phyloP scores from a whole-genome alignment of 2,888 invertebrate species.

The Melieria crassipennis region DNA sequence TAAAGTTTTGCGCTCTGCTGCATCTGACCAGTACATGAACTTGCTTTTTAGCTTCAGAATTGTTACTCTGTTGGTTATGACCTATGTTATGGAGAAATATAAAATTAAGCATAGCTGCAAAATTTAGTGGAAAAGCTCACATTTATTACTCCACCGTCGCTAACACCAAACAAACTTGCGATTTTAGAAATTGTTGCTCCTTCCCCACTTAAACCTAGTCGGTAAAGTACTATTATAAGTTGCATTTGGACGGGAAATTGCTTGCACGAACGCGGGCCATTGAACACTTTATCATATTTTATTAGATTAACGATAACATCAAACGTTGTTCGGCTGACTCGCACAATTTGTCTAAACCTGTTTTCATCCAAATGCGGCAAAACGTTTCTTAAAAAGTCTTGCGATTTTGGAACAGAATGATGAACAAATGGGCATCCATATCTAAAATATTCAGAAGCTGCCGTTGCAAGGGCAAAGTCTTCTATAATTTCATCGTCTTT shows the following conservation, averaged over 20 bases:
- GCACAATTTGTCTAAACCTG: conserved; percentile 17
- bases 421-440: neutral
- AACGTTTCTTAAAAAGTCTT: conserved; percentile 14
- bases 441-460: too few relatives aligned
- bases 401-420: conserved; percentile 22
- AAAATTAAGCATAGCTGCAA: neutral
- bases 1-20: conserved; percentile 19
- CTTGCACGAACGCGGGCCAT: neutral
- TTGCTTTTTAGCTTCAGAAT: conserved; percentile 20
- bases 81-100: neutral
- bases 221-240: conserved; percentile 16
- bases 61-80: conserved; percentile 18
- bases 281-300: neutral
- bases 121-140: neutral
- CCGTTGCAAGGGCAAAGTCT: too few relatives aligned
- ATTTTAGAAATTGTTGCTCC: neutral
- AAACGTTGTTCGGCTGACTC: conserved; percentile 13
- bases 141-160: conserved; percentile 15
- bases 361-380: conserved; percentile 18
- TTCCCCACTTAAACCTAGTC: conserved; percentile 19
- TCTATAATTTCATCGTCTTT: too few relatives aligned
- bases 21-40: conserved; percentile 23
- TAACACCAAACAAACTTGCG: conserved; percentile 17
- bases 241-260: neutral
- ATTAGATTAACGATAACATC: neutral